Percentiles rank a stretch among this genome's conserved stretches.
phyloP scores from a whole-genome alignment of 1,140 invertebrate genomes.

The Vollenhovia emeryi region DNA sequence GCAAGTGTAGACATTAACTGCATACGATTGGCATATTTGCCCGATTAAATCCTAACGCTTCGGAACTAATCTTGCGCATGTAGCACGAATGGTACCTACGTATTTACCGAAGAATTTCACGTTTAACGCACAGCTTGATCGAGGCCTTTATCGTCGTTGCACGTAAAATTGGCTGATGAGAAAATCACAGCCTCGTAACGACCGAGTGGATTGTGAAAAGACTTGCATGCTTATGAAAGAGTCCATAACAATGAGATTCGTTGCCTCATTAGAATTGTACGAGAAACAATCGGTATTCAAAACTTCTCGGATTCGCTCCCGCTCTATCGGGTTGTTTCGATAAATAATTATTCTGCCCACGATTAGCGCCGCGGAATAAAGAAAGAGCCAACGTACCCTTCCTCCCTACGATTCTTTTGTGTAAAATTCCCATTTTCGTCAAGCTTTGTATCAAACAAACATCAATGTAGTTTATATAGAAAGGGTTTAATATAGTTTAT shows the following conservation, averaged over 20 bases:
- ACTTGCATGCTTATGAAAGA: conserved; percentile 40
- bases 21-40: neutral
- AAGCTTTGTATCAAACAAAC: neutral
- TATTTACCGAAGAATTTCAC: neutral
- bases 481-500: too few species aligned
- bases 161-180: neutral
- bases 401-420: neutral
- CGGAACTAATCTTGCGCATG: neutral
- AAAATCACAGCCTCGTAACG: conserved; percentile 26
- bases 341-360: neutral
- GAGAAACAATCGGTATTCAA: conserved; percentile 51
- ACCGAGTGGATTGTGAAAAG: conserved; percentile 31
- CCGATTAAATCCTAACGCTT: neutral
- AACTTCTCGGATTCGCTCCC: conserved; percentile 12
- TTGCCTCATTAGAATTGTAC: conserved; percentile 33
- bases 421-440: neutral
- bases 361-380: neutral
- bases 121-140: neutral
- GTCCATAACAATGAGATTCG: conserved; percentile 49
- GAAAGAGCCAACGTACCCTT: neutral
- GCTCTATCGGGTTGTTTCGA: neutral
- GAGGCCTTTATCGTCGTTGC: neutral
- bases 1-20: neutral
- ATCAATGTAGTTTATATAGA: too few species aligned
- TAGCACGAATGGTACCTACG: too few species aligned